Evolutionary conservation across 2,888 invertebrate genomes (phyloP), one percentile per base, ranked within the genome.

Genomic region (Cybosia mesomella): DNA sequence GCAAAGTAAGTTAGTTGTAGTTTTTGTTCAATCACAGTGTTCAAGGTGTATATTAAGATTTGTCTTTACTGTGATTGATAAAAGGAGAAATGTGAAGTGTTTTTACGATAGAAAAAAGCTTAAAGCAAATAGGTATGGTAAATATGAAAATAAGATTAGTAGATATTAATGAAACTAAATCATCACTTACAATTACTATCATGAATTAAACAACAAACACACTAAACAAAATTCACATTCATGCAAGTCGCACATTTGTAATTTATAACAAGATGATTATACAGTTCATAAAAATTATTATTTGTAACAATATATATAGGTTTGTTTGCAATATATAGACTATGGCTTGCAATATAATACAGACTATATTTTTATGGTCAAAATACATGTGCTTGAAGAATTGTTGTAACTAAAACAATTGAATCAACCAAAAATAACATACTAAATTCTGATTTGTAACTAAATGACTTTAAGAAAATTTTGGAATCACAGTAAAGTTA

Each of bases 21-120:
- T 68, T 78, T 78, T 68, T 75, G 74, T 78, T 72, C 62, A 75
- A 77, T 77, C 66, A 79, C 82, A 74, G 80, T 85, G 80, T 85
- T 83, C 81, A 83, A 79, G 76, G 55, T 72, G 60, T 72, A 64
- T 67, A 69, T 59, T 60, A 18, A 63, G 60, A 67, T 72, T 68
- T 72, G 11, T 39, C 43, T 74, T 72, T 73, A 75, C 74, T 83
- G 79, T 74, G 73, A 72, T 74, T 34, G 0, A 34, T 22, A 18
- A 21, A 18, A 18, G 18, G 13, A 13, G 22, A 24, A n/a, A 9
- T n/a, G 24, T 21, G 0, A 43, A 5, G 8, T 58, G 34, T 39
- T 22, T 39, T 39, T 9, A 22, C 4, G 9, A 22, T 24, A 2
- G 0, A 0, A 59, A 39, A 8, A 21, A 0, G 13, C 15, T 15